Evolutionary conservation across 2,888 invertebrate species (phyloP), one percentile per base, ranked within the genome.

Genomic region (Nymphalis c-album): DNA sequence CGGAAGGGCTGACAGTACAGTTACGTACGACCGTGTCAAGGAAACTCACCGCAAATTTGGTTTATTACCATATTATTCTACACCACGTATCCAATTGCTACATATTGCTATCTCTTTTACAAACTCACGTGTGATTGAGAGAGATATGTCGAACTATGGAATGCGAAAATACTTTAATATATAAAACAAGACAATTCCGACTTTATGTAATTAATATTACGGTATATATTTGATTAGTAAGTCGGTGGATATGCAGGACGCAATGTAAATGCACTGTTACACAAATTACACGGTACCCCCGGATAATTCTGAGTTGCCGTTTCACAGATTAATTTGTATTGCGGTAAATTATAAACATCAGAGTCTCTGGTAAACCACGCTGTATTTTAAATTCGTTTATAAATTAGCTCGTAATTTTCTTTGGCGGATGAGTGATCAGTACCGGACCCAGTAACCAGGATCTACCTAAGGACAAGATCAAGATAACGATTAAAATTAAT

Each of bases 21-120:
- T 70, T 71, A 70, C 46, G 59, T 57, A 68, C 65, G 70, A 71
- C 63, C 60, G 55, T 65, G 60, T 67, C 70, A 65, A 51, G 57
- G 67, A 67, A 51, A 62, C 53, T 55, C 53, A 55, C 62, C 58
- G 62, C 62, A 50, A 61, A 61, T 61, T 61, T 31, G 61, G 50
- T 35, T 57, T 57, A 35, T 57, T 18, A 57, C 57, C 40, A 57
- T 50, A 50, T 47, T 60, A 50, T 55, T 55, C 53, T 18, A 50
- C 46, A 61, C 60, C 48, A 60, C 16, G 50, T 50, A 61, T 50
- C 61, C 35, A 48, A 48, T 31, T 22, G 7, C 18, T 20, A 57
- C 45, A 45, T 64, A 60, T 64, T 58, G 4, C 35, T 46, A 4
- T 62, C 67, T 45, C 67, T 67, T 31, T 67, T 45, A 45, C 17